phyloP scores from a whole-genome alignment of 2,888 invertebrate genomes.

The Tachina grossa region DNA sequence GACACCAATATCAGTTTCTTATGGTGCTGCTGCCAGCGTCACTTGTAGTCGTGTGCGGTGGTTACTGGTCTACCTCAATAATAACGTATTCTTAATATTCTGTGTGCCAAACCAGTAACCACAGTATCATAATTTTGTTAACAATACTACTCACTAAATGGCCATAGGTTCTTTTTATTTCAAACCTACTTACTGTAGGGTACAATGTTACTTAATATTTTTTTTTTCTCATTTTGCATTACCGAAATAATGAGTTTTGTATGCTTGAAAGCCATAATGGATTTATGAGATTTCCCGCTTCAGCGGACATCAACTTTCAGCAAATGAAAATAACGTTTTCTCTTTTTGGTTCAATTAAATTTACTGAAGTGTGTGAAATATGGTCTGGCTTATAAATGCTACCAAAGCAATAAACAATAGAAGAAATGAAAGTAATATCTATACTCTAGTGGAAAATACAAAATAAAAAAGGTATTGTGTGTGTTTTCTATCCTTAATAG shows the following conservation, averaged over 20 bases:
- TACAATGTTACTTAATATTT: neutral
- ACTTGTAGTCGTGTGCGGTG: too few species aligned
- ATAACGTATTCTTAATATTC: too few species aligned
- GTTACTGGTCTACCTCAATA: too few species aligned
- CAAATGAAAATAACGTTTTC: slow-evolving; percentile 35
- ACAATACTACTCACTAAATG: too few species aligned
- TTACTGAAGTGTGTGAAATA: slow-evolving; percentile 54
- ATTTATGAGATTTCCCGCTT: slow-evolving; percentile 64
- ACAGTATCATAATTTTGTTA: too few species aligned
- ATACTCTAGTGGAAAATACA: neutral
- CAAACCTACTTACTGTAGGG: neutral
- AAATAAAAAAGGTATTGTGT: neutral
- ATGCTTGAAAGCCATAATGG: slow-evolving; percentile 53
- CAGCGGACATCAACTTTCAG: slow-evolving; percentile 21
- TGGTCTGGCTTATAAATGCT: slow-evolving; percentile 23
- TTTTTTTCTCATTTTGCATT: neutral
- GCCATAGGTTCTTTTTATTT: too few species aligned
- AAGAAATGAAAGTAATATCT: neutral
- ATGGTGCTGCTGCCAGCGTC: too few species aligned
- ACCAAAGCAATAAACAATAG: neutral
- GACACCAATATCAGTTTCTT: too few species aligned
- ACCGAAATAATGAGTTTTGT: too few species aligned
- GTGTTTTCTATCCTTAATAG: too few species aligned
- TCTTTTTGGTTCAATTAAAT: slow-evolving; percentile 48
- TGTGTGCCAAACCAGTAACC: too few species aligned